A percentile compares a stretch with the other conserved stretches of the same genome.
Evolutionary conservation across 2,797 vertebrate genomes (phyloP).

Genomic region (Psittacula derbiana): DNA sequence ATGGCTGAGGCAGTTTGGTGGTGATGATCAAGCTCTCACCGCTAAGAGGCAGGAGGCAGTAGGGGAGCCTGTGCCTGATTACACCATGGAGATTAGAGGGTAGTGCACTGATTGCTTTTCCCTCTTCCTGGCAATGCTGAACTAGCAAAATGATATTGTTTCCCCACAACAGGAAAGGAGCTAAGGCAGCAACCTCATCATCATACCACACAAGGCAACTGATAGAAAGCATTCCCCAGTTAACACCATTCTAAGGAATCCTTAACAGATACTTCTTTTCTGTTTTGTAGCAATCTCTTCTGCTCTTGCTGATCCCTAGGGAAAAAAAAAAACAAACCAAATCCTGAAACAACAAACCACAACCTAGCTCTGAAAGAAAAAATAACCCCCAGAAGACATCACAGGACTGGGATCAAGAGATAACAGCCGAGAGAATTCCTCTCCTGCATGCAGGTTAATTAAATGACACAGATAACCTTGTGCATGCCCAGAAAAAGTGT

Average conservation of each 20-base stretch:
- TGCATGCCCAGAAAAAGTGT: conserved; percentile 49
- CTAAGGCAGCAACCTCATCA: background rate
- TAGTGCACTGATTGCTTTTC: background rate
- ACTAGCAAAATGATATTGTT: background rate
- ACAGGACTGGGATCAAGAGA: conserved; percentile 70
- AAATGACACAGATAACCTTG: conserved; percentile 76
- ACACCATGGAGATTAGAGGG: background rate
- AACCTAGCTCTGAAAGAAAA: conserved; percentile 51
- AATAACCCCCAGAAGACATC: conserved; percentile 58
- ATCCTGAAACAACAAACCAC: background rate
- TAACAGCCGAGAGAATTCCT: conserved; percentile 69
- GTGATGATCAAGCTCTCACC: background rate
- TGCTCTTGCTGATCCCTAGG: conserved; percentile 9
- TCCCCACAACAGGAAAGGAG: background rate
- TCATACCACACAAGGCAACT: background rate
- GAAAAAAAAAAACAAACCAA: background rate
- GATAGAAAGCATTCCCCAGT: background rate
- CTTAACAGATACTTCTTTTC: conserved; percentile 20
- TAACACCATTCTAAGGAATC: background rate
- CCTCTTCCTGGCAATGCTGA: background rate
- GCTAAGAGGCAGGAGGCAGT: background rate
- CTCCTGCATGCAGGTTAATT: conserved; percentile 67
- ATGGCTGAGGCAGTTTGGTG: background rate
- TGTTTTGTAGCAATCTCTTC: conserved; percentile 36
- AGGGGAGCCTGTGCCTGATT: background rate